Percentiles rank a stretch among this genome's conserved stretches.
phyloP scores from a whole-genome alignment of 2,113 vertebrate genomes.

The Eubucco bourcierii region DNA sequence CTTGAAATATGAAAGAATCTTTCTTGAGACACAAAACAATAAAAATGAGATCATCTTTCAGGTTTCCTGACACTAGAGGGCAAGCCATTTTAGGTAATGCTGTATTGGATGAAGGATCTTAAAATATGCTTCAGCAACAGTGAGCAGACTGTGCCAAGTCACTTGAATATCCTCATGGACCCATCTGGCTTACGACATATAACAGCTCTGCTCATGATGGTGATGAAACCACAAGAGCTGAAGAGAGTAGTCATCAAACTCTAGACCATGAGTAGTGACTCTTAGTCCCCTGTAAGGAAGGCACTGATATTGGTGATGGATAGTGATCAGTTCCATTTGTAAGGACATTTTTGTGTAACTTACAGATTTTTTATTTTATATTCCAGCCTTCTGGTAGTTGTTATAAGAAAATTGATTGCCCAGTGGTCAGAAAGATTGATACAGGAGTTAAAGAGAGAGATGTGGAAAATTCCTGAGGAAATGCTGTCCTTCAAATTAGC shows the following conservation, averaged over 20 bases:
- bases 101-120: background rate
- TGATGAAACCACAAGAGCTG: background rate
- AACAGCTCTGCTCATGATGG: background rate
- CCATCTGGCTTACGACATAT: background rate
- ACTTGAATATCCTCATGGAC: background rate
- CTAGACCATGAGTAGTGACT: background rate
- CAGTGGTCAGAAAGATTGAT: background rate
- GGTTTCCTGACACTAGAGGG: constrained; percentile 58
- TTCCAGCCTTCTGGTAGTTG: background rate
- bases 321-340: background rate
- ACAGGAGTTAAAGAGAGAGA: background rate
- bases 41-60: constrained; percentile 17
- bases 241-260: background rate
- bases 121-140: background rate
- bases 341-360: background rate
- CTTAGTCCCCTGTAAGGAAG: background rate
- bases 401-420: background rate
- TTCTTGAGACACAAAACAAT: background rate
- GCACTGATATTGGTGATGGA: background rate
- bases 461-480: background rate
- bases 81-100: constrained; percentile 30
- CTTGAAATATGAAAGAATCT: constrained; percentile 12
- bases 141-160: background rate
- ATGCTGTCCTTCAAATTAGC: background rate
- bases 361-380: background rate